phyloP scores from a whole-genome alignment of 2,888 invertebrate species.

The Pachydiplax longipennis region DNA sequence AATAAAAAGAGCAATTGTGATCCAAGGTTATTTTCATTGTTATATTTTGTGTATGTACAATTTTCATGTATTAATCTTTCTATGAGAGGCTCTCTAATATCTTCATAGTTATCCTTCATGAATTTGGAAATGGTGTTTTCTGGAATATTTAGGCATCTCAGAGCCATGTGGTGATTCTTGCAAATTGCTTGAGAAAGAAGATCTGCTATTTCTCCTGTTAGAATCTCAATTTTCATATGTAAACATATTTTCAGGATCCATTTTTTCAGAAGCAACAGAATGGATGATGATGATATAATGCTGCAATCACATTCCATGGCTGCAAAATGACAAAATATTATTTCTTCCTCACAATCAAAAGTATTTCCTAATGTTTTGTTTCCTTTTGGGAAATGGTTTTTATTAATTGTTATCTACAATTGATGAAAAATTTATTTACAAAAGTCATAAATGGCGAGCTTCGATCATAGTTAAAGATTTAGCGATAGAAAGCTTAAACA shows the following conservation, averaged over 20 bases:
- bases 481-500: too few relatives aligned
- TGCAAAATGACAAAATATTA: not conserved
- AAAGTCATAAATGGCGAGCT: too few relatives aligned
- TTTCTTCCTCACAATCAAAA: not conserved
- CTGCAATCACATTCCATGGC: not conserved
- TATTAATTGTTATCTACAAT: too few relatives aligned
- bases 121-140: not conserved
- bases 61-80: not conserved
- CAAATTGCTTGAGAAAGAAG: slow-evolving; percentile 66
- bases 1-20: not conserved
- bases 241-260: not conserved
- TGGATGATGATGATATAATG: not conserved
- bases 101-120: not conserved
- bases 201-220: slow-evolving; percentile 67
- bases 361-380: not conserved
- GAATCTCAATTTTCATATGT: slow-evolving; percentile 65
- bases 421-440: too few relatives aligned
- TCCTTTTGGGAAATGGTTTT: too few relatives aligned
- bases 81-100: not conserved
- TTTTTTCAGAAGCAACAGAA: not conserved
- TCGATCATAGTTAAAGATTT: too few relatives aligned
- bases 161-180: slow-evolving; percentile 63
- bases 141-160: not conserved
- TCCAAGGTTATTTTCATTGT: not conserved
- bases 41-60: not conserved